Conservation (phyloP, 2,113 vertebrate species). For the Tragelaphus buxtoni region DNA sequence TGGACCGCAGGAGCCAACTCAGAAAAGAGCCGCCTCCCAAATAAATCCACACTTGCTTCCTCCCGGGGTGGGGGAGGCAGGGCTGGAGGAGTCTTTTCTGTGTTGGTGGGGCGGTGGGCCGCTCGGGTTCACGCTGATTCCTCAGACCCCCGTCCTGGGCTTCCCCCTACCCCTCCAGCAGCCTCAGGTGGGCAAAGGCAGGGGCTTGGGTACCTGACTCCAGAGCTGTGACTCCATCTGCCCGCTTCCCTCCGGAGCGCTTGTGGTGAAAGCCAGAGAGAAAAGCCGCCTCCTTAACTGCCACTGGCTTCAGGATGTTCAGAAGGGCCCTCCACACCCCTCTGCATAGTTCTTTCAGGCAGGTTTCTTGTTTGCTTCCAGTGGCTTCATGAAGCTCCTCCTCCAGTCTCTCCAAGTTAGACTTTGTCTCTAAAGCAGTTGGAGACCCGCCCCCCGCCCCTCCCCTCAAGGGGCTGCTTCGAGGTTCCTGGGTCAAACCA, state of each 20-base stretch:
- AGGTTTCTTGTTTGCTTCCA: neutral
- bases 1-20: constrained; percentile 90
- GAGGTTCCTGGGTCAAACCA: neutral
- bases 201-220: neutral
- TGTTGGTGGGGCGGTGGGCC: neutral
- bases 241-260: neutral
- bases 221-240: neutral
- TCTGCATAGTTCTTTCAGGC: neutral
- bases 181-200: rapidly evolving
- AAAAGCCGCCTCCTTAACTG: neutral
- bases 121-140: neutral
- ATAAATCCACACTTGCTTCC: constrained; percentile 28
- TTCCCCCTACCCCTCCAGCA: neutral
- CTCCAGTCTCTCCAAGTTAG: neutral
- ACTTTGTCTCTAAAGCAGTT: neutral
- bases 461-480: rapidly evolving
- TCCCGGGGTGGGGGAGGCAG: neutral
- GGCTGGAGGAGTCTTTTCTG: neutral
- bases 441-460: rapidly evolving
- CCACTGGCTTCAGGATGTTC: neutral
- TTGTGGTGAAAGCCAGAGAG: neutral
- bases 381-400: neutral
- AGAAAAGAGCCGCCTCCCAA: constrained; percentile 77
- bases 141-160: neutral
- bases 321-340: neutral